Evolutionary conservation across 2,797 vertebrate genomes (phyloP).

Genomic region (Spinus pinus): DNA sequence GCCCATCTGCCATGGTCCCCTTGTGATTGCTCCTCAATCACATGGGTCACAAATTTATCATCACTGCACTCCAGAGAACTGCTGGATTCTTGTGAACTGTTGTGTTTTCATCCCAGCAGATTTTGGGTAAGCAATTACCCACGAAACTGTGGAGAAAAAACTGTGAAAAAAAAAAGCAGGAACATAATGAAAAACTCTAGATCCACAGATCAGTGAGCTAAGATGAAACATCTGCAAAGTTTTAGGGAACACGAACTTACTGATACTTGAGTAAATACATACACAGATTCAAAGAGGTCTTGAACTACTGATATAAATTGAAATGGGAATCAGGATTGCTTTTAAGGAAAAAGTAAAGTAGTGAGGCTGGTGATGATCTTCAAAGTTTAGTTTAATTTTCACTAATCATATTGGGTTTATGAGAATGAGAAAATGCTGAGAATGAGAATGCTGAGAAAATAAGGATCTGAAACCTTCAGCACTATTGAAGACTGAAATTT

Average conservation of each 20-base stretch:
- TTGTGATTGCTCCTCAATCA: not conserved
- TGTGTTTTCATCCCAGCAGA: not conserved
- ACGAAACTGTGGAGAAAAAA: not conserved
- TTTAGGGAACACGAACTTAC: not conserved
- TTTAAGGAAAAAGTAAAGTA: not conserved
- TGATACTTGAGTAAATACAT: not conserved
- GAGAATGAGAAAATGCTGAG: too few relatives aligned
- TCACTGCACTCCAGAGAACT: not conserved
- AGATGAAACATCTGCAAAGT: not conserved
- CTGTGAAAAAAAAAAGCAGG: too few relatives aligned
- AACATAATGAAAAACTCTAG: not conserved
- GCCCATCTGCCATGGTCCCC: not conserved
- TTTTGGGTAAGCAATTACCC: not conserved
- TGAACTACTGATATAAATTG: not conserved
- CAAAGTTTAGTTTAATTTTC: not conserved
- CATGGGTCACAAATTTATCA: not conserved
- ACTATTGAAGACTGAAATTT: not conserved
- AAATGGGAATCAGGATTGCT: not conserved
- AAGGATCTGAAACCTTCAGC: not conserved
- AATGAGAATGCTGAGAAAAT: not conserved
- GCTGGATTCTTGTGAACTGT: not conserved
- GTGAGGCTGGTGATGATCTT: not conserved
- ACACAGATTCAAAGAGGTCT: not conserved
- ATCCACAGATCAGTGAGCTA: not conserved
- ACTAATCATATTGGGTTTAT: not conserved